Percentiles rank a stretch among this genome's conserved stretches.
Conservation (phyloP, 1,140 invertebrate species). For the Musca domestica region DNA sequence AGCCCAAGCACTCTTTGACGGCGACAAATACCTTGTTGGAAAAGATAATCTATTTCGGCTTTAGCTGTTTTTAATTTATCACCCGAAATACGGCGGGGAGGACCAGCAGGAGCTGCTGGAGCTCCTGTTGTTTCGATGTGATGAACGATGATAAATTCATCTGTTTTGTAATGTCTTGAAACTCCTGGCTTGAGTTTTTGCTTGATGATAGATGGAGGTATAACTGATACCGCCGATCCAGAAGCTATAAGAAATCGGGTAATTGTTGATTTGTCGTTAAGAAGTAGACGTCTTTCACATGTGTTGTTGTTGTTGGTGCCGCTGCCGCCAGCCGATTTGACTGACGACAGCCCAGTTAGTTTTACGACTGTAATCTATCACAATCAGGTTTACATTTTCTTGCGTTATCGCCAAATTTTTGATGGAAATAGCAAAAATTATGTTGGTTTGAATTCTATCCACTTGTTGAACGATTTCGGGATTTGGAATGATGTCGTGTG, state of each 20-base stretch:
- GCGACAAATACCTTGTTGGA: no score
- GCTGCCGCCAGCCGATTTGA: not conserved
- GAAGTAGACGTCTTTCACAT: slow-evolving; percentile 1
- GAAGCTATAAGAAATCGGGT: not conserved
- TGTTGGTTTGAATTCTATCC: not conserved
- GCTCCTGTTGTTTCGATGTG: no score
- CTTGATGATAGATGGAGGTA: not conserved
- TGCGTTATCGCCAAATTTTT: not conserved
- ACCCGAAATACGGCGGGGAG: no score
- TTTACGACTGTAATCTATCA: not conserved
- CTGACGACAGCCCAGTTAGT: slow-evolving; percentile 2
- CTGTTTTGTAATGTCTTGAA: no score
- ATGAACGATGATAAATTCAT: no score
- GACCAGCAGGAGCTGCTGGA: no score
- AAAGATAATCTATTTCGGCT: no score
- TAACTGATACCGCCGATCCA: no score
- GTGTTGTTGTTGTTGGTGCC: no score
- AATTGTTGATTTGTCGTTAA: not conserved
- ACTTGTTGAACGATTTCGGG: not conserved
- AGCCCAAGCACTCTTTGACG: no score
- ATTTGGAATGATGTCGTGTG: no score
- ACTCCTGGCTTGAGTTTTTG: not conserved
- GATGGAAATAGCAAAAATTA: not conserved
- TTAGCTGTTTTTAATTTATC: no score
- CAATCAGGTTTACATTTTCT: not conserved